Base-by-base conservation (phyloP, 2,888 invertebrate genomes). In the Beris morrisii region DNA sequence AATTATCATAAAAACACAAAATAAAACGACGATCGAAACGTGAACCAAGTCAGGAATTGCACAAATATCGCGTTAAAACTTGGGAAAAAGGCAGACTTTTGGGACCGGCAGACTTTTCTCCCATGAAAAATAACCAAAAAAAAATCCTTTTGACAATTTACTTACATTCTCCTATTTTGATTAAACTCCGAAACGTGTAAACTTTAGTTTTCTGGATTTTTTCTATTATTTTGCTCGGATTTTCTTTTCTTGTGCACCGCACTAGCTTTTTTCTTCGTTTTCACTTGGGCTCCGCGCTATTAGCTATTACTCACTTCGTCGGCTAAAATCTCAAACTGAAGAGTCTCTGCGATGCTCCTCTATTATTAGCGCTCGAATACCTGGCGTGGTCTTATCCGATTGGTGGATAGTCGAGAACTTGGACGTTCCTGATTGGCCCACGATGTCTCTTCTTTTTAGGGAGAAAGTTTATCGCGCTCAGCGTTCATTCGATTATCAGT, bases 251-350 rank as follows among this genome's bases (percentile, higher is more conserved):
- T 45, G 38, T 9, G 38, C 38, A 38, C 38, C 9, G 5, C 38
- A 38, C 38, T 9, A 7, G 38, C 38, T 5, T 1, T 38, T 9
- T 38, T 38, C 38, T 7, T 9, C 38, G 38, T 38, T 38, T 38
- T 38, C 4, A 38, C 38, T 38, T 38, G 15, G 4, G 48, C 44
- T 31, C 13, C 11, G 32, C 32, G 7, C 44, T 15, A 59, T 69
- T 73, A 72, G 7, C 44, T 15, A 59, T 69, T 73, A 72, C 71
- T 71, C 74, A 74, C 72, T 75, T 73, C 74, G 75, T 70, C 73
- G 71, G 76, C 69, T 75, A 71, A 74, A 73, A 74, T 74, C 71
- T 38, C 38, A 72, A 78, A 79, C 75, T 79, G 78, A 77, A 73
- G 73, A 43, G 63, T 70, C 70, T 73, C 75, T 74, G 74, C 54